phyloP scores from a whole-genome alignment of 2,113 vertebrate species.

The Dicerorhinus sumatrensis region DNA sequence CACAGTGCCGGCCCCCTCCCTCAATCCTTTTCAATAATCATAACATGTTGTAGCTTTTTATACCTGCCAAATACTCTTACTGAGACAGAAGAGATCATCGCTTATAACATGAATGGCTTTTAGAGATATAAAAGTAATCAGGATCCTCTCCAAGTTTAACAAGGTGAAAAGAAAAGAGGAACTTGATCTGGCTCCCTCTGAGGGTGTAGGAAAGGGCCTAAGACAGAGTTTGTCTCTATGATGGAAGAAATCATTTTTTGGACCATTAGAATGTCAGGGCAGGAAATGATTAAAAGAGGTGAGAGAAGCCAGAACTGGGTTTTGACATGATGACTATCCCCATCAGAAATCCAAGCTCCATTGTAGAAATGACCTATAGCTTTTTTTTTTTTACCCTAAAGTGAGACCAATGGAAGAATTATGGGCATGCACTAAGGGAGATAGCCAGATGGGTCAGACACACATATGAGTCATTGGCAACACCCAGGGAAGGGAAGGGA shows the following conservation, averaged over 20 bases:
- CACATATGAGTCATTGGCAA: not conserved
- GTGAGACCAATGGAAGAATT: not conserved
- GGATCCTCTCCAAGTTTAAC: not conserved
- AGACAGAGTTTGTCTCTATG: constrained; percentile 20
- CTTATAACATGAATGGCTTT: constrained; percentile 12
- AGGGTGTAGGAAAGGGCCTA: not conserved
- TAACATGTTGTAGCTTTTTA: constrained; percentile 12
- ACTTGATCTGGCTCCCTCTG: not conserved
- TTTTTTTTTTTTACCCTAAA: not conserved
- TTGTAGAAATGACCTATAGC: not conserved
- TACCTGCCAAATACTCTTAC: constrained; percentile 6
- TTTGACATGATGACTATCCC: not conserved
- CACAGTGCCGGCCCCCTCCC: no score
- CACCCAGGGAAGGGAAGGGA: not conserved
- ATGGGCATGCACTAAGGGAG: not conserved
- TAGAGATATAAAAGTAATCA: constrained; percentile 49
- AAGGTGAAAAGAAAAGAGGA: constrained; percentile 33
- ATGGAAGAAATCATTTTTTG: not conserved
- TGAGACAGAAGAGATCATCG: constrained; percentile 11
- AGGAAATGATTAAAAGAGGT: constrained; percentile 35
- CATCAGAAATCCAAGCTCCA: constrained; percentile 14
- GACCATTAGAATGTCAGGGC: not conserved
- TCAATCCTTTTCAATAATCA: not conserved
- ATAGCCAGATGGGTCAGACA: not conserved
- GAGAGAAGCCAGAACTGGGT: constrained; percentile 10